Evolutionary conservation across 2,888 invertebrate species (phyloP).

Genomic region (Carterocephalus palaemon): DNA sequence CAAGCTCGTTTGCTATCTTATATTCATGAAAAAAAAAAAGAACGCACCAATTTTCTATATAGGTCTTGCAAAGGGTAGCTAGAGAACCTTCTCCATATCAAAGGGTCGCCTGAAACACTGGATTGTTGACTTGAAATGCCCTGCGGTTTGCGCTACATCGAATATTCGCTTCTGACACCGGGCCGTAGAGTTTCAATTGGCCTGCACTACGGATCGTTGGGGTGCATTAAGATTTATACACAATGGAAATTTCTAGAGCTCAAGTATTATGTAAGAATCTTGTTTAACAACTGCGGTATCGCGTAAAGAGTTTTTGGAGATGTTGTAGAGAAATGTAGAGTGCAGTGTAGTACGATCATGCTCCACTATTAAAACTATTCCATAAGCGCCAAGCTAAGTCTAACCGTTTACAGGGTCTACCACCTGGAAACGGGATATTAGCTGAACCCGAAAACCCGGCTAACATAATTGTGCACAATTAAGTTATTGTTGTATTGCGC

Average conservation of each 20-base stretch:
- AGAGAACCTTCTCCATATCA: constrained; percentile 21
- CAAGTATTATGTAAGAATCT: constrained; percentile 7
- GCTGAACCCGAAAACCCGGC: no score
- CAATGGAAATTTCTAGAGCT: constrained; percentile 21
- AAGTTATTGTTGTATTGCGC: no score
- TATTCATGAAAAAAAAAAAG: no score
- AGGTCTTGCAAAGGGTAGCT: constrained; percentile 17
- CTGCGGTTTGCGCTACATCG: neutral
- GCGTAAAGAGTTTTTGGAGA: neutral
- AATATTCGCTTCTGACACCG: constrained; percentile 11
- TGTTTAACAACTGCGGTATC: constrained; percentile 13
- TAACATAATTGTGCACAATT: no score
- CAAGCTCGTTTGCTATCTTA: no score
- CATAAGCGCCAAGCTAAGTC: no score
- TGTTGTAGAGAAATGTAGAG: neutral
- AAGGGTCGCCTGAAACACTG: constrained; percentile 17
- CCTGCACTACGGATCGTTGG: neutral
- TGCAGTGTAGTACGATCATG: no score
- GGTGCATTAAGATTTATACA: constrained; percentile 12
- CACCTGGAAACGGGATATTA: no score
- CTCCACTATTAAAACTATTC: no score
- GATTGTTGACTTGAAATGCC: constrained; percentile 22
- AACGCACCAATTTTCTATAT: no score
- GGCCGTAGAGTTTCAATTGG: constrained; percentile 8
- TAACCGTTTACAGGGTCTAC: no score